Evolutionary conservation across 2,113 vertebrate genomes (phyloP).

Genomic region (Helogale parvula): DNA sequence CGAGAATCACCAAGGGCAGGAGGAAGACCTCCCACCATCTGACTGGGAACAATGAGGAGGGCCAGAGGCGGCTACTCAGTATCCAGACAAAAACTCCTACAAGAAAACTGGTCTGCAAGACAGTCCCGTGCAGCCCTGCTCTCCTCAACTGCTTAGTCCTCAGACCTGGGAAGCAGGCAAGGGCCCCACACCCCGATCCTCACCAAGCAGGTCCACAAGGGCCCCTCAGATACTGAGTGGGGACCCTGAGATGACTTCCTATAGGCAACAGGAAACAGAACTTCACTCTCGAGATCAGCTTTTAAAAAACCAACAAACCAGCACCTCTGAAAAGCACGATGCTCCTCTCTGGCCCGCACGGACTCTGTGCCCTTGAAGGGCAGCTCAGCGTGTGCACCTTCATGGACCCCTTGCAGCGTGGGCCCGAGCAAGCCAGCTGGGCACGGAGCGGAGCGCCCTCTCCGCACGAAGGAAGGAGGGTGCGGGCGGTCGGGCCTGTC

Average conservation of each 20-base stretch:
- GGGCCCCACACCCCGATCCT: neutral
- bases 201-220: neutral
- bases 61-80: neutral
- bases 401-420: accelerated
- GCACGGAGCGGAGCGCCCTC: neutral
- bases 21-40: neutral
- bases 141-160: neutral
- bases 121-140: neutral
- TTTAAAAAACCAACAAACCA: neutral
- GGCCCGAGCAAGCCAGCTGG: neutral
- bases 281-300: neutral
- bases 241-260: neutral
- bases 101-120: neutral
- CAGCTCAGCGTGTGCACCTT: neutral
- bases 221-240: neutral
- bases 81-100: neutral
- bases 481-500: neutral
- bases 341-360: neutral
- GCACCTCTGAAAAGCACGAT: neutral
- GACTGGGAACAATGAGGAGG: neutral
- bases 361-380: accelerated
- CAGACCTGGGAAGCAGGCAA: neutral
- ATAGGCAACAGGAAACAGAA: neutral
- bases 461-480: neutral
- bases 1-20: neutral